These are phyloP conservation scores for Dromococcyx pavoninus DNA, from an alignment of 2,797 vertebrate genomes.

Conservation along the genomic window DNA sequence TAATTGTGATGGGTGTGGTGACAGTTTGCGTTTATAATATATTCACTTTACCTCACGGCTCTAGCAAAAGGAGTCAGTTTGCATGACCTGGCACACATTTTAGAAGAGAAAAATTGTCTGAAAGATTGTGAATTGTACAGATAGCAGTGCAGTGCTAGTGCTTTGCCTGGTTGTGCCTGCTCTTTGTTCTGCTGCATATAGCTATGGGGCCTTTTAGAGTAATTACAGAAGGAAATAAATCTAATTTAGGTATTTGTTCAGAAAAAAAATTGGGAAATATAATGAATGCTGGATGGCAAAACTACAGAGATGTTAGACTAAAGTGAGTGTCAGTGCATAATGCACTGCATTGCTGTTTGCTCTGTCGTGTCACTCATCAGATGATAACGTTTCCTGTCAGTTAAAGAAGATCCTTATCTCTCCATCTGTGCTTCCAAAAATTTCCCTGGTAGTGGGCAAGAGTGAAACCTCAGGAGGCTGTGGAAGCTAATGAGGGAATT, in stretches of 20 bases:
- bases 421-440: background rate
- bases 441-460: background rate
- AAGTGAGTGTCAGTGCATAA: background rate
- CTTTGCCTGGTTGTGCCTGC: background rate
- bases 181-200: background rate
- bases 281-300: background rate
- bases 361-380: background rate
- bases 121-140: background rate
- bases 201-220: background rate
- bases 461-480: background rate
- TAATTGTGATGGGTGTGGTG: constrained; percentile 59
- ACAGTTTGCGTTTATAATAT: constrained; percentile 55
- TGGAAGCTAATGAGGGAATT: background rate
- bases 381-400: background rate
- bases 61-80: background rate
- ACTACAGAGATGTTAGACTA: background rate
- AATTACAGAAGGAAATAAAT: constrained; percentile 21
- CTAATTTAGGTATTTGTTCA: background rate
- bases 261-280: background rate
- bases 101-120: background rate
- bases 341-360: background rate
- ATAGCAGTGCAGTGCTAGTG: background rate
- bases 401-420: background rate
- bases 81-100: constrained; percentile 21
- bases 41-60: constrained; percentile 4